These are phyloP conservation scores for Stomatorhinus walkeri DNA, from an alignment of 2,797 vertebrate genomes.

Conservation along the genomic window DNA sequence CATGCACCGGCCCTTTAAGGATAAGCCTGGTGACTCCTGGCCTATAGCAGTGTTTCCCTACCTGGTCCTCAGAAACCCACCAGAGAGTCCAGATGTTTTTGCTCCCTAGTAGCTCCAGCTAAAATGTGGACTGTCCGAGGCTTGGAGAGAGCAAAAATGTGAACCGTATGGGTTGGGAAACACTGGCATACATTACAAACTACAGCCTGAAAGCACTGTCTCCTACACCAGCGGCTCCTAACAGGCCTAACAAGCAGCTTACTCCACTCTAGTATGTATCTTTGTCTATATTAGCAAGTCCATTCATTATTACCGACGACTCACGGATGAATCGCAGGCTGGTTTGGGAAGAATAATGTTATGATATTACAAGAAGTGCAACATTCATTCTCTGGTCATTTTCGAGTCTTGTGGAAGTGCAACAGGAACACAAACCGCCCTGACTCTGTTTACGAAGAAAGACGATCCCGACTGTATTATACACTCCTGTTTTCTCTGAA, in stretches of 20 bases:
- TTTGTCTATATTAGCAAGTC: not conserved
- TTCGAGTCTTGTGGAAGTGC: not conserved
- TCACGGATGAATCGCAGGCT: not conserved
- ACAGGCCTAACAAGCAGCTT: not conserved
- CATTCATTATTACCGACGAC: not conserved
- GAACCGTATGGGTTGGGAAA: not conserved
- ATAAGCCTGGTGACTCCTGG: not conserved
- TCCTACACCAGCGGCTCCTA: not conserved
- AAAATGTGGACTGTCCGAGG: not conserved
- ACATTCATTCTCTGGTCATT: not conserved
- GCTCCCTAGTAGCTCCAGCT: not conserved
- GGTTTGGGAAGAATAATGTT: not conserved
- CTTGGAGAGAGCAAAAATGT: not conserved
- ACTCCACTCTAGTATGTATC: not conserved
- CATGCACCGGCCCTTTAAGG: not conserved
- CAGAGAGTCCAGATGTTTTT: not conserved
- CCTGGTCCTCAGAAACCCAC: not conserved
- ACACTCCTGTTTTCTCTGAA: not conserved
- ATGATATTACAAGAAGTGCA: not conserved
- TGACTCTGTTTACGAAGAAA: not conserved
- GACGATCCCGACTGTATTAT: not conserved
- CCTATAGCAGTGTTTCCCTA: not conserved
- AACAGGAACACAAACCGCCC: not conserved
- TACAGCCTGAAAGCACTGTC: not conserved
- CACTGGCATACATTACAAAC: not conserved